Conservation (phyloP, 2,888 invertebrate species). For the Andrena dorsata region DNA sequence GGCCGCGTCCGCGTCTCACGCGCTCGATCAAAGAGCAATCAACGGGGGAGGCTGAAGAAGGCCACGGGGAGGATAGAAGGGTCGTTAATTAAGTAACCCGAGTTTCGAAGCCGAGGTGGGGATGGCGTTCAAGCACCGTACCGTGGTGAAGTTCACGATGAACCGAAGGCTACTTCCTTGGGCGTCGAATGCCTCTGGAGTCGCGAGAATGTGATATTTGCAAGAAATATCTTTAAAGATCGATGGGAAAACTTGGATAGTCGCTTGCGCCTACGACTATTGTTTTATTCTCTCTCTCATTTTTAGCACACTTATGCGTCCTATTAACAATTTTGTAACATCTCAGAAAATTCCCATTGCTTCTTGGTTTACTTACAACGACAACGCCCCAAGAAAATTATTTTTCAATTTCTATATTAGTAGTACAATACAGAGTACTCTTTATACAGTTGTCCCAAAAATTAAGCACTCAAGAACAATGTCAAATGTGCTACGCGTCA, state of each 20-base stretch:
- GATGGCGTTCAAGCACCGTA: constrained; percentile 25
- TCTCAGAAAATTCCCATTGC: no score
- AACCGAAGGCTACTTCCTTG: constrained; percentile 38
- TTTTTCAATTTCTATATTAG: no score
- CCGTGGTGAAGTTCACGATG: constrained; percentile 50
- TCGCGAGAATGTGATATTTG: constrained; percentile 21
- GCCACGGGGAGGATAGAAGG: constrained; percentile 51
- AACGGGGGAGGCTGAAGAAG: constrained; percentile 47
- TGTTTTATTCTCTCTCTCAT: background rate
- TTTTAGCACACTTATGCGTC: no score
- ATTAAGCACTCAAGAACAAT: no score
- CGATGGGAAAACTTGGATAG: background rate
- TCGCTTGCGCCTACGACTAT: background rate
- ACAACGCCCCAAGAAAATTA: no score
- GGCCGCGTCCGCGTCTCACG: constrained; percentile 46
- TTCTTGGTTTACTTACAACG: no score
- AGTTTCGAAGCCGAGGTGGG: constrained; percentile 41
- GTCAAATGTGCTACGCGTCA: no score
- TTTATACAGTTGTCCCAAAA: no score
- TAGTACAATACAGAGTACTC: no score
- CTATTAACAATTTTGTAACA: no score
- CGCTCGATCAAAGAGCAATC: constrained; percentile 72
- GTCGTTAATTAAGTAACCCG: constrained; percentile 68
- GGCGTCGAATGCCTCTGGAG: constrained; percentile 28
- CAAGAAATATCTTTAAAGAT: constrained; percentile 22